Percentiles rank a stretch among this genome's conserved stretches.
Conservation (phyloP, 2,797 vertebrate species). For the Gymnodraco acuticeps region DNA sequence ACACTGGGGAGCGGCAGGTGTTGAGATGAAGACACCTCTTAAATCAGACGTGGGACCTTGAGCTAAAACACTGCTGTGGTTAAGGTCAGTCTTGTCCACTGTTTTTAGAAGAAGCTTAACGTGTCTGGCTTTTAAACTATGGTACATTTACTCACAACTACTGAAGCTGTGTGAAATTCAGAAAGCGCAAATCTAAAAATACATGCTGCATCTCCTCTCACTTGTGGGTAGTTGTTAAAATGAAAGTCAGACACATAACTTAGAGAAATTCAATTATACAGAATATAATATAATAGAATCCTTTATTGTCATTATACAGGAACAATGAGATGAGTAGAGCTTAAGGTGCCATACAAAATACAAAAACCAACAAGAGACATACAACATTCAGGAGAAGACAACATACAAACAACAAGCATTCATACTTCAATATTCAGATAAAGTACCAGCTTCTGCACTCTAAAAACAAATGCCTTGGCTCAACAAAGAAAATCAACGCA, state of each 20-base stretch:
- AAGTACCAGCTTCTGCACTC: not conserved
- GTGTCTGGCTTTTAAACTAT: not conserved
- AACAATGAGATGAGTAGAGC: no score
- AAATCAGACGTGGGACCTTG: slow-evolving; percentile 40
- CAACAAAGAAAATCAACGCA: no score
- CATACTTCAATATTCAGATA: no score
- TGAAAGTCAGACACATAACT: not conserved
- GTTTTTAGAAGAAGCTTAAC: not conserved
- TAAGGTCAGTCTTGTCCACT: not conserved
- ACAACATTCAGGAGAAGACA: no score
- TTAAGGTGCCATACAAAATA: no score
- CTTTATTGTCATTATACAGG: no score
- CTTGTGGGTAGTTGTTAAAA: no score
- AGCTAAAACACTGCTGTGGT: not conserved
- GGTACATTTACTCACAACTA: not conserved
- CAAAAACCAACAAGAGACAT: no score
- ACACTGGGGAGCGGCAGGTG: slow-evolving; percentile 26
- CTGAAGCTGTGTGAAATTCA: not conserved
- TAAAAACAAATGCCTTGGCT: no score
- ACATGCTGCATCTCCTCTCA: no score
- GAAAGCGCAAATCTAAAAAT: not conserved
- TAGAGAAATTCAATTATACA: not conserved
- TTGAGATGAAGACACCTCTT: not conserved
- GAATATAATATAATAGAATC: no score
- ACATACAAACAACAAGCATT: no score